A percentile compares a stretch with the other conserved stretches of the same genome.
Conservation (phyloP, 2,113 vertebrate species). For the Haemorhous mexicanus region DNA sequence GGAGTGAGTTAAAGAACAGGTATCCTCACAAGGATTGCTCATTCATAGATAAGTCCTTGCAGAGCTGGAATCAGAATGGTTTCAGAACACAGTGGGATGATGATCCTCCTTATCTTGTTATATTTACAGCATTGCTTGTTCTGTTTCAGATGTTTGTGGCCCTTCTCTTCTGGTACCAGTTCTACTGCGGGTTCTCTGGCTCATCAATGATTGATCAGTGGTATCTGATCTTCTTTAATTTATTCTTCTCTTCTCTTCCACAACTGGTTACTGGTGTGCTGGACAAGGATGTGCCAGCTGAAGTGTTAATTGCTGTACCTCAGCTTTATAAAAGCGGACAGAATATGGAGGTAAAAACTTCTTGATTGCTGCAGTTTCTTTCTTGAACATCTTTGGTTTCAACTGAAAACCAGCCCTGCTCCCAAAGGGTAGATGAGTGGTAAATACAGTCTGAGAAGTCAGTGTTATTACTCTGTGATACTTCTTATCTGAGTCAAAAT, state of each 20-base stretch:
- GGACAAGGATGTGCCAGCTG: constrained; percentile 89
- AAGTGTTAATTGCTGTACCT: constrained; percentile 83
- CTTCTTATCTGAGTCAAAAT: neutral
- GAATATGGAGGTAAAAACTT: constrained; percentile 85
- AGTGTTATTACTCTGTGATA: neutral
- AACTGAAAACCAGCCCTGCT: neutral
- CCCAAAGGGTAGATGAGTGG: neutral
- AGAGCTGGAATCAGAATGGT: neutral
- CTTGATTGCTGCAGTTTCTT: neutral
- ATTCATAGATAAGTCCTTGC: neutral
- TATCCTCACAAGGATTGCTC: neutral
- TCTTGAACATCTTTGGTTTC: neutral
- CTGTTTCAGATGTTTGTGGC: constrained; percentile 92
- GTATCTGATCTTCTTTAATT: constrained; percentile 99
- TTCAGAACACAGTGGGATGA: neutral
- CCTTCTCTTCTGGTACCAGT: constrained; percentile 98
- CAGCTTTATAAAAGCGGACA: constrained; percentile 92
- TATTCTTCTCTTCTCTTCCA: constrained; percentile 96
- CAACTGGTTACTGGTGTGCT: constrained; percentile 95
- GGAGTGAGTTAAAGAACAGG: neutral
- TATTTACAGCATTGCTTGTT: neutral
- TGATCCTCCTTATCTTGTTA: neutral
- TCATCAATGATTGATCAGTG: constrained; percentile 97
- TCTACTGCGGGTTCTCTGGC: constrained; percentile 97
- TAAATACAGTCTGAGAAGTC: neutral